Percentiles rank a stretch among this genome's conserved stretches.
These are phyloP conservation scores for Penaeus chinensis DNA, from an alignment of 1,140 invertebrate species.

Conservation along the genomic window DNA sequence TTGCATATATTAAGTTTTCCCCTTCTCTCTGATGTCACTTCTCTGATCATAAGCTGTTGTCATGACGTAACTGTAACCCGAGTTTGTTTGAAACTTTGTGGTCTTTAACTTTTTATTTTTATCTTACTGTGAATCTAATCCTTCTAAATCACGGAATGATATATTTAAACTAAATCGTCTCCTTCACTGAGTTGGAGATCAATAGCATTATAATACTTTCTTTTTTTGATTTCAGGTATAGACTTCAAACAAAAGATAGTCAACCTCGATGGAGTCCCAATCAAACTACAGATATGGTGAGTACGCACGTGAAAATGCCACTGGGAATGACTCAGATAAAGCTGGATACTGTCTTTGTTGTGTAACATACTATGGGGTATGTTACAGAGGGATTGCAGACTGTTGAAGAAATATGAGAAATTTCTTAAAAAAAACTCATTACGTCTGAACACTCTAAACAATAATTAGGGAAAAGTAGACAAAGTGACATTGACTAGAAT, in stretches of 20 bases:
- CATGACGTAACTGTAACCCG: too few species aligned
- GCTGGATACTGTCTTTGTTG: not conserved
- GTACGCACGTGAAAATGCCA: not conserved
- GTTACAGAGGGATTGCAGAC: not conserved
- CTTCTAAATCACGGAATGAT: too few species aligned
- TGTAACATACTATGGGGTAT: not conserved
- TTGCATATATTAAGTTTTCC: too few species aligned
- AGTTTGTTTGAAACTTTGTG: too few species aligned
- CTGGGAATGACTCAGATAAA: not conserved
- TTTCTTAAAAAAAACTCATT: too few species aligned
- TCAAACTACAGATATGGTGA: slow-evolving; percentile 51
- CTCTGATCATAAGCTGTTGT: too few species aligned
- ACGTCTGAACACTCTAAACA: too few species aligned
- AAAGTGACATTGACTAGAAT: too few species aligned
- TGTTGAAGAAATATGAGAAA: not conserved
- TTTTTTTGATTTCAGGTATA: slow-evolving; percentile 33
- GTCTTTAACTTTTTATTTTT: too few species aligned
- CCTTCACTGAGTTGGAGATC: not conserved
- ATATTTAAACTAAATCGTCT: not conserved
- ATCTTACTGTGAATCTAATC: too few species aligned
- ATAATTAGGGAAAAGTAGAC: too few species aligned
- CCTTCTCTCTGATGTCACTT: too few species aligned
- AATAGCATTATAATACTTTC: slow-evolving; percentile 10
- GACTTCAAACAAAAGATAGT: slow-evolving; percentile 57
- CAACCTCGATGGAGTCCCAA: slow-evolving; percentile 47